Percentiles rank a stretch among this genome's conserved stretches.
Conservation (phyloP, 2,888 invertebrate genomes). For the Cataglyphis cursor region DNA sequence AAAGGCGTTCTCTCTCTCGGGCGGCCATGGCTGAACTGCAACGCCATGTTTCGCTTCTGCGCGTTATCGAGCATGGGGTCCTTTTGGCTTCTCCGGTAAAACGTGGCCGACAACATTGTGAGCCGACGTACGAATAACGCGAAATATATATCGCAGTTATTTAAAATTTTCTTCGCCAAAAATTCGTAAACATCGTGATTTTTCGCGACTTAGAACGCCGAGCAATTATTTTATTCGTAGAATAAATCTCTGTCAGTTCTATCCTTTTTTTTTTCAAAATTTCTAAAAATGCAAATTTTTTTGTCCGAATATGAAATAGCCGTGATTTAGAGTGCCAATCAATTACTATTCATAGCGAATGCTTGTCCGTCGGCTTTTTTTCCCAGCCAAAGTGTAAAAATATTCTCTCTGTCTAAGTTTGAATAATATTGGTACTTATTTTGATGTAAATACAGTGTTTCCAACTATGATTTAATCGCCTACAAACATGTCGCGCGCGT, state of each 20-base stretch:
- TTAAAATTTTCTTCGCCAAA: not conserved
- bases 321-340: not conserved
- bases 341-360: not conserved
- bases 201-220: not conserved
- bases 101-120: not conserved
- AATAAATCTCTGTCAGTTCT: too few relatives aligned
- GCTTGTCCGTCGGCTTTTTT: not conserved
- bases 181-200: not conserved
- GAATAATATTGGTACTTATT: not conserved
- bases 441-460: not conserved
- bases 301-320: too few relatives aligned
- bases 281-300: not conserved
- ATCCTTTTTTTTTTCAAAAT: not conserved
- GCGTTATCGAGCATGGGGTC: conserved; percentile 56
- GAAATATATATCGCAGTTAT: not conserved
- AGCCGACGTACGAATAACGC: not conserved
- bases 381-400: not conserved
- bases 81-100: not conserved
- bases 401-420: not conserved
- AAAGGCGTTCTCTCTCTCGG: conserved; percentile 52
- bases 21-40: conserved; percentile 70
- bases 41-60: conserved; percentile 72
- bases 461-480: not conserved
- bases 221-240: not conserved
- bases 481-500: not conserved